Evolutionary conservation across 2,113 vertebrate species (phyloP).

Genomic region (Lepidothrix coronata): DNA sequence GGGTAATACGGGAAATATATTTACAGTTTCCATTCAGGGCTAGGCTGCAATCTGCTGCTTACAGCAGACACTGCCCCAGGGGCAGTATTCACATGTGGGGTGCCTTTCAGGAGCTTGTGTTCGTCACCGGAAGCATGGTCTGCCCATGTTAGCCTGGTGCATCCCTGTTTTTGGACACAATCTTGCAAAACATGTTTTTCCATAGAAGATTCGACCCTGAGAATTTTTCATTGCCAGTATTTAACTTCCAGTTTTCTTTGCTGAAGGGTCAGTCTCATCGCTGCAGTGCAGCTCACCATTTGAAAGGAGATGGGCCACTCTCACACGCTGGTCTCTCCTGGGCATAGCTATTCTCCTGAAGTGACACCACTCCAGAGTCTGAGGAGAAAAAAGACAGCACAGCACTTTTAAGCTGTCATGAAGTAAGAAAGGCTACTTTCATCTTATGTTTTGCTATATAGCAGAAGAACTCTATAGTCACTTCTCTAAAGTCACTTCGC

Average conservation of each 20-base stretch:
- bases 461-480: slow-evolving; percentile 63
- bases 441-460: slow-evolving; percentile 37
- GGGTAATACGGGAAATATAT: not conserved
- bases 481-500: slow-evolving; percentile 47
- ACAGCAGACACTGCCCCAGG: not conserved
- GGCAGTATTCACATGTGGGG: not conserved
- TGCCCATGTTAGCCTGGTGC: not conserved
- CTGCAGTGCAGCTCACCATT: not conserved
- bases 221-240: not conserved
- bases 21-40: not conserved
- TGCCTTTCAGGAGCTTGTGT: not conserved
- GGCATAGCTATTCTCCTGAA: slow-evolving; percentile 12
- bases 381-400: not conserved
- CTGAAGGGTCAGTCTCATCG: not conserved
- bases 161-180: not conserved
- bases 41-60: not conserved
- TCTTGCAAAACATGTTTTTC: not conserved
- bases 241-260: not conserved
- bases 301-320: not conserved
- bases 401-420: slow-evolving; percentile 18
- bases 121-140: not conserved
- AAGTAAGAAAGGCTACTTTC: slow-evolving; percentile 49
- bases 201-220: not conserved
- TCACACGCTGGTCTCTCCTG: not conserved
- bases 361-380: not conserved